These are phyloP conservation scores for Enteromius treurensis DNA, from an alignment of 2,797 vertebrate species.

Conservation along the genomic window DNA sequence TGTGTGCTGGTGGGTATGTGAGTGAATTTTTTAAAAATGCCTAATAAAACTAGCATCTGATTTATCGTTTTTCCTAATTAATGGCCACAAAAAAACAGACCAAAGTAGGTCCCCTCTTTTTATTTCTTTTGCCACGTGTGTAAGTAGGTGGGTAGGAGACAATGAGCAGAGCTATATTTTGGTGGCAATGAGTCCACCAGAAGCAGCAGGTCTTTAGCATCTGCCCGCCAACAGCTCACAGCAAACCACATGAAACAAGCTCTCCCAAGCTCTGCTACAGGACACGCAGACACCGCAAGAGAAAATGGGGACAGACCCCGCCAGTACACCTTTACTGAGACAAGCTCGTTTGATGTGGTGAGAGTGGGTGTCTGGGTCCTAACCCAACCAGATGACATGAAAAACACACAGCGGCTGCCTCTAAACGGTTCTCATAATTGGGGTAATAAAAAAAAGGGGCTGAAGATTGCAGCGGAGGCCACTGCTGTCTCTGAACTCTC, in stretches of 20 bases:
- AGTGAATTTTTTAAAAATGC: conserved; percentile 79
- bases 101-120: conserved; percentile 43
- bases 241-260: conserved; percentile 82
- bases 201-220: conserved; percentile 74
- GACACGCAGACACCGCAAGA: conserved; percentile 38
- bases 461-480: conserved; percentile 69
- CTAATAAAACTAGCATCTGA: conserved; percentile 83
- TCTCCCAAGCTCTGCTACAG: conserved; percentile 54
- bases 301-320: conserved; percentile 15
- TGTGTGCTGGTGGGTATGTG: conserved; percentile 70
- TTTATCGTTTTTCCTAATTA: conserved; percentile 79
- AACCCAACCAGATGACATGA: conserved; percentile 70
- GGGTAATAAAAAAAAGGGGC: conserved; percentile 75
- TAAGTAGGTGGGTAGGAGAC: conserved; percentile 55
- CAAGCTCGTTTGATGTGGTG: conserved; percentile 75
- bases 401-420: conserved; percentile 70
- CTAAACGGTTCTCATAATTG: conserved; percentile 80
- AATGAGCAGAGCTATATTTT: conserved; percentile 70
- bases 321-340: conserved; percentile 62
- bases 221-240: conserved; percentile 70
- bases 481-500: conserved; percentile 68
- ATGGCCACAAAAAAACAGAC: conserved; percentile 68
- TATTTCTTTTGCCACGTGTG: conserved; percentile 55
- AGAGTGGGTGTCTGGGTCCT: conserved; percentile 66
- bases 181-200: conserved; percentile 58